Percentiles rank a stretch among this genome's conserved stretches.
phyloP scores from a whole-genome alignment of 2,797 vertebrate genomes.

The Ctenopoma kingsleyae region DNA sequence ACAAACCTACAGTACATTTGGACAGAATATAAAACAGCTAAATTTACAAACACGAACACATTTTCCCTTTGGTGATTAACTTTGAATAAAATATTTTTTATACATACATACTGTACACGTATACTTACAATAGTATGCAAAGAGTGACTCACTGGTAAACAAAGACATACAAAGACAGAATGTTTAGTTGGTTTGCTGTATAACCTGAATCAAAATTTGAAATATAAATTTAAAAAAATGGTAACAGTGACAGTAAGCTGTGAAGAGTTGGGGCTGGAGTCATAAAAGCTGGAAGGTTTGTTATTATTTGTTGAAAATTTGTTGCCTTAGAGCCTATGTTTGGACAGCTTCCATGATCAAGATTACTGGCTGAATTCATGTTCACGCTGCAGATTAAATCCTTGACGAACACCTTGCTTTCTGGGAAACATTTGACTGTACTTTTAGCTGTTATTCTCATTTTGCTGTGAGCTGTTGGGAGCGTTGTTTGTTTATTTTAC shows the following conservation, averaged over 20 bases:
- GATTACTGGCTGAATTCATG: conserved; percentile 32
- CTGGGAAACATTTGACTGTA: conserved; percentile 30
- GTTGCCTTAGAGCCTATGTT: background rate
- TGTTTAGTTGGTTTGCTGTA: conserved; percentile 70
- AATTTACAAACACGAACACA: conserved; percentile 74
- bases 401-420: conserved; percentile 48
- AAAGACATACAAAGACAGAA: conserved; percentile 55
- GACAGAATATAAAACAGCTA: conserved; percentile 61
- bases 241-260: conserved; percentile 62
- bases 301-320: background rate
- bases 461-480: conserved; percentile 47
- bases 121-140: conserved; percentile 74
- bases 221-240: conserved; percentile 26
- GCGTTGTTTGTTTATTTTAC: conserved; percentile 35
- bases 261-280: conserved; percentile 26
- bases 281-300: background rate
- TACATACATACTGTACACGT: conserved; percentile 83
- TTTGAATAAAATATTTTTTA: conserved; percentile 80
- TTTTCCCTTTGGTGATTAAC: conserved; percentile 84
- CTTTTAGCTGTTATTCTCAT: conserved; percentile 29
- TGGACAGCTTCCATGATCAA: background rate
- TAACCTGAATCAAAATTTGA: conserved; percentile 68
- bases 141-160: conserved; percentile 66
- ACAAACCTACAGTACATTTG: conserved; percentile 74
- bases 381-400: conserved; percentile 22